Evolutionary conservation across 2,113 vertebrate species (phyloP), one percentile per base, ranked within the genome.

Genomic region (Strix aluco): DNA sequence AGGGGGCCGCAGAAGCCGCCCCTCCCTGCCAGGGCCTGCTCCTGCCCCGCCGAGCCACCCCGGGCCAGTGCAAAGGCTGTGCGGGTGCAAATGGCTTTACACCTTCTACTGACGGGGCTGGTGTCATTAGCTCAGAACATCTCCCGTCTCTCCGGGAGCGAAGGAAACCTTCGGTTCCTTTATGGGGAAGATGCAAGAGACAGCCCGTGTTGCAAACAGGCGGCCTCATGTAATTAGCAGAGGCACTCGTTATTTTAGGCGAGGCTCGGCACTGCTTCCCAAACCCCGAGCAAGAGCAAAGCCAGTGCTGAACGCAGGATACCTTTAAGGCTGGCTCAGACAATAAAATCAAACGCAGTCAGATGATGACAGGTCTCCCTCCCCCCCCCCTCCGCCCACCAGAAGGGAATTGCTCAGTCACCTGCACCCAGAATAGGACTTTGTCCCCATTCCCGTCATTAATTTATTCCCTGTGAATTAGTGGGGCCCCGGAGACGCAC

Each of bases 401-500:
- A 86, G 63, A 25, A 86, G 91, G 86, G 96, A 96, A 91, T 66
- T 27, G 55, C 92, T 90, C 93, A 34, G 59, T 93, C 85, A 86
- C 81, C 19, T 55, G 94, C 95, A 55, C 95, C 93, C 86, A n/a
- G 61, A 13, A 16, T 6, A n/a, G 63, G 81, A 40, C 91, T 96
- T 88, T 62, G 78, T 96, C 94, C 96, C 96, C 29, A 2, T 23
- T 82, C 36, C 74, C 11, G 0, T 54, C 92, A 22, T 92, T 95
- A 89, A 96, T 96, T 95, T 88, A 81, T 77, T 63, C 23, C 38
- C 88, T 38, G 81, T 42, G 86, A 79, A 95, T 97, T 96, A 96
- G 96, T 73, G 87, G 87, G 94, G 90, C 98, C 95, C 97, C 15
- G 11, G 98, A 91, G 97, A 92, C 4, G 11, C 69, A 5, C 61